phyloP scores from a whole-genome alignment of 2,888 invertebrate genomes.

The Penaeus monodon region DNA sequence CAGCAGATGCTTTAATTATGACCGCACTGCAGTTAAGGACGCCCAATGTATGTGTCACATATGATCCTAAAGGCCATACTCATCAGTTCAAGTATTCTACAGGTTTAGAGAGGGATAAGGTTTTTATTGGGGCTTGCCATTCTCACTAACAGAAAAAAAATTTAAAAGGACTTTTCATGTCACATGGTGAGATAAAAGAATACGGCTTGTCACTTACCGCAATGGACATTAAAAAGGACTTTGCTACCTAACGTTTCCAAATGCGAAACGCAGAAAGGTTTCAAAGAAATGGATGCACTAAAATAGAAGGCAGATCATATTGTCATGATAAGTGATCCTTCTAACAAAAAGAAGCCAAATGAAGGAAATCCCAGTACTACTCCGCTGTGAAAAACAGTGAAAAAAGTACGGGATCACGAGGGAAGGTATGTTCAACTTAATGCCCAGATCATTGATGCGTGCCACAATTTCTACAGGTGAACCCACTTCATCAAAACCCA shows the following conservation, averaged over 20 bases:
- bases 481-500: not conserved
- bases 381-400: constrained; percentile 66
- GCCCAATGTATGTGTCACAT: constrained; percentile 91
- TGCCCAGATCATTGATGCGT: constrained; percentile 50
- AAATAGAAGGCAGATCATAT: constrained; percentile 79
- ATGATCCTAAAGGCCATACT: constrained; percentile 75
- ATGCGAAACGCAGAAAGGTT: constrained; percentile 81
- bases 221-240: constrained; percentile 92
- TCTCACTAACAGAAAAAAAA: constrained; percentile 79
- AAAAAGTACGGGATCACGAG: constrained; percentile 17
- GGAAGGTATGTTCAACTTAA: constrained; percentile 44
- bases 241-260: constrained; percentile 90
- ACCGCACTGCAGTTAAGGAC: constrained; percentile 80
- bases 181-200: constrained; percentile 83
- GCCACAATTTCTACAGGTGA: not conserved
- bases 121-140: constrained; percentile 87
- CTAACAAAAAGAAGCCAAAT: constrained; percentile 71
- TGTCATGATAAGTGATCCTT: constrained; percentile 81
- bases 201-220: constrained; percentile 85
- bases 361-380: constrained; percentile 65
- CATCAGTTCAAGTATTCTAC: constrained; percentile 81
- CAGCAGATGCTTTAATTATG: constrained; percentile 81
- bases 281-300: constrained; percentile 79
- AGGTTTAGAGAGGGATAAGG: constrained; percentile 85
- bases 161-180: constrained; percentile 80